phyloP scores from a whole-genome alignment of 2,797 vertebrate species.

The Betta splendens region DNA sequence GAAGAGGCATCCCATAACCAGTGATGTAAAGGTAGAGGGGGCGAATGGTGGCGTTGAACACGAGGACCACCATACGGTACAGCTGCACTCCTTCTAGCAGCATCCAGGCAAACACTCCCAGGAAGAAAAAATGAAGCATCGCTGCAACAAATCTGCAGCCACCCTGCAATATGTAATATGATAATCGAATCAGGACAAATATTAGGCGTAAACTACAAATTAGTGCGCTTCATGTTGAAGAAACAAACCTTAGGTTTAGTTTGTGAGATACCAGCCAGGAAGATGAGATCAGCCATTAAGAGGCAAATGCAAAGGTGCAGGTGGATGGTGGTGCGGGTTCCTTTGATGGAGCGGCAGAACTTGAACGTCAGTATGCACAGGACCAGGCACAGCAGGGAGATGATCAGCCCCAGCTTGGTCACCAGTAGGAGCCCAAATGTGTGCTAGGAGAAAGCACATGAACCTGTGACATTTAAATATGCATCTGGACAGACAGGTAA shows the following conservation, averaged over 20 bases:
- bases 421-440: slow-evolving; percentile 73
- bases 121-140: slow-evolving; percentile 85
- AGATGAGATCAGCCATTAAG: slow-evolving; percentile 84
- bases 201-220: neutral
- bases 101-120: slow-evolving; percentile 89
- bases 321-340: slow-evolving; percentile 88
- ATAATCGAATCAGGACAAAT: neutral
- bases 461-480: too few species aligned
- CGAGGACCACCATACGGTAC: slow-evolving; percentile 88
- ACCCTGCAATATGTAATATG: slow-evolving; percentile 66
- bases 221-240: neutral
- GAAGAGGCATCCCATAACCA: slow-evolving; percentile 84
- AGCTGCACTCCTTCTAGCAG: slow-evolving; percentile 89
- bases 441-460: slow-evolving; percentile 30
- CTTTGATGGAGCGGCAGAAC: slow-evolving; percentile 85
- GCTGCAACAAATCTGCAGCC: slow-evolving; percentile 85
- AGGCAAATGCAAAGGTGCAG: slow-evolving; percentile 87
- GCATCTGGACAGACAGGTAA: too few species aligned
- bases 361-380: slow-evolving; percentile 86
- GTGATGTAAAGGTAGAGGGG: slow-evolving; percentile 72
- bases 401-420: slow-evolving; percentile 80
- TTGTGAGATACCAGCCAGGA: slow-evolving; percentile 81
- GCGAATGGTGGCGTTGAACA: slow-evolving; percentile 83
- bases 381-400: slow-evolving; percentile 84
- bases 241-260: slow-evolving; percentile 73